Conservation (phyloP, 1,140 invertebrate species). For the Muscidifurax raptorellus region DNA sequence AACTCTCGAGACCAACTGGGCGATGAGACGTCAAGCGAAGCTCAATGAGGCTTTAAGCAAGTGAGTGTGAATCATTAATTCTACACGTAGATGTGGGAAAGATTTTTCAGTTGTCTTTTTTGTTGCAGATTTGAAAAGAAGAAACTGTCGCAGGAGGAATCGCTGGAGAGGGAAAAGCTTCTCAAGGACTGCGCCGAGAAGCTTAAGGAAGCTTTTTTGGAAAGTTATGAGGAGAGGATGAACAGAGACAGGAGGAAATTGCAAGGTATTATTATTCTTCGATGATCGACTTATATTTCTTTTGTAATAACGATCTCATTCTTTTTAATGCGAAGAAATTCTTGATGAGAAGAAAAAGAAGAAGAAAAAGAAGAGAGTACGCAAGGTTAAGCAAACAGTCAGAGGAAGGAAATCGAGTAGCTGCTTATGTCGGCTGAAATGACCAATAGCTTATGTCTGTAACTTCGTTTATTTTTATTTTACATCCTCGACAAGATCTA, state of each 20-base stretch:
- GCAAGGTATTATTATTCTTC: conserved; percentile 47
- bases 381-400: not conserved
- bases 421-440: not conserved
- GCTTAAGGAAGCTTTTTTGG: conserved; percentile 56
- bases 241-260: conserved; percentile 54
- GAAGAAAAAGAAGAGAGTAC: not conserved
- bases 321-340: not conserved
- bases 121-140: conserved; percentile 58
- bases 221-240: conserved; percentile 58
- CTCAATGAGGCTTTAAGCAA: conserved; percentile 31
- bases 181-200: conserved; percentile 53
- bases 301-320: not conserved
- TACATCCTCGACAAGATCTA: conserved; percentile 1
- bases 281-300: too few relatives aligned
- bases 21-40: conserved; percentile 38
- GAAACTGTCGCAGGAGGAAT: conserved; percentile 55
- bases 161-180: conserved; percentile 58
- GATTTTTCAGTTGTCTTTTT: not conserved
- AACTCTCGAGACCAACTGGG: conserved; percentile 33
- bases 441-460: not conserved
- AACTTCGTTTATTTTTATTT: conserved; percentile 22
- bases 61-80: conserved; percentile 1
- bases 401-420: not conserved
- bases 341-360: not conserved
- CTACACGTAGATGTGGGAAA: too few relatives aligned